These are phyloP conservation scores for Oreotrochilus melanogaster DNA, from an alignment of 2,113 vertebrate genomes.

Conservation along the genomic window DNA sequence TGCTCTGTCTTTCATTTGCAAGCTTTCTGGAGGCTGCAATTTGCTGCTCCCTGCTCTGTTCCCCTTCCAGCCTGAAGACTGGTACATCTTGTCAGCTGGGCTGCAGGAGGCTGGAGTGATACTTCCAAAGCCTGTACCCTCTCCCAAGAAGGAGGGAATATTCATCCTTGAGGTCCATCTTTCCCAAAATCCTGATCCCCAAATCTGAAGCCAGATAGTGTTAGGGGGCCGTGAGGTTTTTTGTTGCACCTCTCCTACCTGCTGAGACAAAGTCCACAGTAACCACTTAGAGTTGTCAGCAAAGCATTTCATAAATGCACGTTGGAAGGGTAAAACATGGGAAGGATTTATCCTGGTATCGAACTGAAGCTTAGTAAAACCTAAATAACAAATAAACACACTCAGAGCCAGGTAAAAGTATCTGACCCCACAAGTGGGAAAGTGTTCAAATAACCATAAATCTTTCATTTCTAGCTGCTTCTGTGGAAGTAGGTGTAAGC, in stretches of 20 bases:
- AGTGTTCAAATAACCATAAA: background rate
- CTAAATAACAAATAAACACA: background rate
- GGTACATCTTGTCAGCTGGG: background rate
- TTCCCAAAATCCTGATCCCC: background rate
- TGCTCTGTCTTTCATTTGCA: background rate
- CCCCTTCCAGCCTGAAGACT: background rate
- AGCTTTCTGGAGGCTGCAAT: background rate
- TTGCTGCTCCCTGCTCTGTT: background rate
- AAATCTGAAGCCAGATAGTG: background rate
- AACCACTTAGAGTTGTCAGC: background rate
- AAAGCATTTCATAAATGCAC: background rate
- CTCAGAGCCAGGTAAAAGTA: background rate
- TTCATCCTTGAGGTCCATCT: background rate
- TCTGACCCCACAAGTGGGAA: background rate
- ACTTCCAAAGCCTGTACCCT: background rate
- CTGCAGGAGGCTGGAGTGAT: background rate
- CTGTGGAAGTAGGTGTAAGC: background rate
- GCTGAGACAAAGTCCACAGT: background rate
- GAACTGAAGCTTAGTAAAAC: background rate
- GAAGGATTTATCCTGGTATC: background rate
- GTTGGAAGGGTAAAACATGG: background rate
- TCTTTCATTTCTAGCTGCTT: background rate
- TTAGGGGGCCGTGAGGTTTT: background rate
- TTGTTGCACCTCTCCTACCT: background rate
- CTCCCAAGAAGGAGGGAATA: background rate